Percentiles rank a stretch among this genome's conserved stretches.
Evolutionary conservation across 2,113 vertebrate species (phyloP).

Genomic region (Poecilia latipinna): DNA sequence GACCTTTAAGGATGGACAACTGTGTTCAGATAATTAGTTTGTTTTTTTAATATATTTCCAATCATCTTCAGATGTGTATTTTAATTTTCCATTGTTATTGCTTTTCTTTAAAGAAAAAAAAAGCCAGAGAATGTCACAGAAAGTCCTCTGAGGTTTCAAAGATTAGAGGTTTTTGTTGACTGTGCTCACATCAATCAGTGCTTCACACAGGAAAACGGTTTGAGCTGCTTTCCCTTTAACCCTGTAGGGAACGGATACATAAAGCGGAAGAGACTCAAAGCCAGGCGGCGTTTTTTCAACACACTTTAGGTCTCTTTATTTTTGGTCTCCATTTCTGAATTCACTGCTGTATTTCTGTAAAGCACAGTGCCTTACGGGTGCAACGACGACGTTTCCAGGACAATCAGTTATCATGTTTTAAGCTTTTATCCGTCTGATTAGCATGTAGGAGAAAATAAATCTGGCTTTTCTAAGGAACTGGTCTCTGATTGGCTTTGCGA

Average conservation of each 20-base stretch:
- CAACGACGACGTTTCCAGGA: constrained; percentile 1
- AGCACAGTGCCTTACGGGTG: neutral
- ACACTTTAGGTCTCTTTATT: too few species aligned
- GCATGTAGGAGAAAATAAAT: neutral
- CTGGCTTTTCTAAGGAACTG: constrained; percentile 2
- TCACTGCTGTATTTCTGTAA: neutral
- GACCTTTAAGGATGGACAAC: neutral
- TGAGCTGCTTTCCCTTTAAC: too few species aligned
- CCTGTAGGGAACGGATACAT: too few species aligned
- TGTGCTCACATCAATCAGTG: too few species aligned
- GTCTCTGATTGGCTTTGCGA: constrained; percentile 2
- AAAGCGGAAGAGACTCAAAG: too few species aligned
- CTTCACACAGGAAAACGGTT: too few species aligned
- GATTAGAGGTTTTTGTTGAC: too few species aligned
- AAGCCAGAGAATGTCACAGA: too few species aligned
- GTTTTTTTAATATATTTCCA: neutral
- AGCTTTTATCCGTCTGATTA: constrained; percentile 14
- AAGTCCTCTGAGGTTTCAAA: too few species aligned
- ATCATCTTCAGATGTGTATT: neutral
- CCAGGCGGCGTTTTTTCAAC: too few species aligned
- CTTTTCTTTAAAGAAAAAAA: too few species aligned
- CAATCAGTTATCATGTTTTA: constrained; percentile 7
- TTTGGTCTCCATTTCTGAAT: neutral
- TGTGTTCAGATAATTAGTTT: neutral
- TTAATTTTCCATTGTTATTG: neutral